These are phyloP conservation scores for Hemicrepidius hirtus DNA, from an alignment of 2,888 invertebrate species.

Conservation along the genomic window DNA sequence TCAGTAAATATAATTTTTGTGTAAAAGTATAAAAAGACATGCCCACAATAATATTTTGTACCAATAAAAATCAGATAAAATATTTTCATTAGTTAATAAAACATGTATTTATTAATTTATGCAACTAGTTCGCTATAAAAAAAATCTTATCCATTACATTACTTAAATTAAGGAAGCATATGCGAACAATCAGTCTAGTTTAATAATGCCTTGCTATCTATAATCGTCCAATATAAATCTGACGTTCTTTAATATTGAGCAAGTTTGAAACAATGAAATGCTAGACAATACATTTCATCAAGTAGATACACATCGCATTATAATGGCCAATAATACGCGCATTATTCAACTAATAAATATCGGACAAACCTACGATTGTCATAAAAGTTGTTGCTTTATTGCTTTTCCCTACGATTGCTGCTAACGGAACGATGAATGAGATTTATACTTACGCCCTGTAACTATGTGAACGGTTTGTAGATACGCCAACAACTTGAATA, in stretches of 20 bases:
- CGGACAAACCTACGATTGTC: conserved; percentile 18
- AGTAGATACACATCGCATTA: conserved; percentile 17
- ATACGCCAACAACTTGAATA: conserved; percentile 32
- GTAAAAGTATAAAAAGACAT: too few species aligned
- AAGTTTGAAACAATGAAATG: background rate
- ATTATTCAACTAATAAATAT: conserved; percentile 12
- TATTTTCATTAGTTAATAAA: too few species aligned
- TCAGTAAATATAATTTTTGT: too few species aligned
- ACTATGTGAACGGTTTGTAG: conserved; percentile 32
- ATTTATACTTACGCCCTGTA: conserved; percentile 38
- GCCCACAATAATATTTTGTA: too few species aligned
- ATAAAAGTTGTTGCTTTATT: conserved; percentile 9
- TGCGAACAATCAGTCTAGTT: too few species aligned
- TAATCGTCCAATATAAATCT: conserved; percentile 5
- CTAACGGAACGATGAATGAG: background rate
- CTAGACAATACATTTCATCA: conserved; percentile 10
- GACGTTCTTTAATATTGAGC: conserved; percentile 7
- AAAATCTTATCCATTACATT: too few species aligned
- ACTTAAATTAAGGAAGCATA: too few species aligned
- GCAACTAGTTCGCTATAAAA: too few species aligned
- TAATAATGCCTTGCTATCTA: background rate
- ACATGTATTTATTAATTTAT: too few species aligned
- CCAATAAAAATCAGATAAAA: too few species aligned
- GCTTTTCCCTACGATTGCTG: background rate
- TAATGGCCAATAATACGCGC: conserved; percentile 21